Percentiles rank a stretch among this genome's conserved stretches.
Evolutionary conservation across 2,888 invertebrate genomes (phyloP).

Genomic region (Phyllotreta cruciferae): DNA sequence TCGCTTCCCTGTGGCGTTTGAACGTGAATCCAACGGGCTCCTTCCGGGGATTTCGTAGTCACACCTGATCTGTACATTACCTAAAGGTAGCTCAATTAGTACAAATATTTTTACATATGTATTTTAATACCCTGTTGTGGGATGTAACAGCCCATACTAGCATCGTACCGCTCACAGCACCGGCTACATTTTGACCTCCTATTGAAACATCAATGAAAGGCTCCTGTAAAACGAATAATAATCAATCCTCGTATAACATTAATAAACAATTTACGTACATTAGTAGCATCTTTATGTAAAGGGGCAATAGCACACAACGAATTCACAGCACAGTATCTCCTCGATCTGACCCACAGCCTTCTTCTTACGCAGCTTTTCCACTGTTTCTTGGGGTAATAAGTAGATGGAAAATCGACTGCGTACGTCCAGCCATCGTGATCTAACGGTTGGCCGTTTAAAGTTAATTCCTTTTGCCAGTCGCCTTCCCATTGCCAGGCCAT

Average conservation of each 20-base stretch:
- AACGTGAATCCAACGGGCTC: slow-evolving; percentile 82
- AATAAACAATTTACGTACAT: slow-evolving; percentile 57
- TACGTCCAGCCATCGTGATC: slow-evolving; percentile 95
- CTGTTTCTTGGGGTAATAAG: slow-evolving; percentile 79
- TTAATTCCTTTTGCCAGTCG: slow-evolving; percentile 87
- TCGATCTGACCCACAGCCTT: slow-evolving; percentile 87
- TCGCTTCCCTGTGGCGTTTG: slow-evolving; percentile 80
- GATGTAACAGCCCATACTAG: slow-evolving; percentile 94
- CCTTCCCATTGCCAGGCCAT: slow-evolving; percentile 98
- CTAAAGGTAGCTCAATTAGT: slow-evolving; percentile 54
- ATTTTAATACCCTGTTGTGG: slow-evolving; percentile 74
- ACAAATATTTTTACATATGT: neutral
- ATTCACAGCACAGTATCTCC: slow-evolving; percentile 88
- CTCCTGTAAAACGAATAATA: slow-evolving; percentile 65
- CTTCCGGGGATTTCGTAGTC: slow-evolving; percentile 83
- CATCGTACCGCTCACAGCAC: slow-evolving; percentile 76
- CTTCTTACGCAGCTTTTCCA: slow-evolving; percentile 92
- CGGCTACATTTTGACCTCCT: slow-evolving; percentile 84
- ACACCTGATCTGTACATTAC: slow-evolving; percentile 88
- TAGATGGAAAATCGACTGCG: slow-evolving; percentile 89
- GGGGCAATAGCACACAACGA: slow-evolving; percentile 93
- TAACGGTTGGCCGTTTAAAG: slow-evolving; percentile 81
- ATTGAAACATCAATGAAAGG: slow-evolving; percentile 92
- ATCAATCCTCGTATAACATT: too few species aligned
- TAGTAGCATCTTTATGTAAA: slow-evolving; percentile 86